phyloP scores from a whole-genome alignment of 1,140 invertebrate genomes.

The Hylaeus anthracinus region DNA sequence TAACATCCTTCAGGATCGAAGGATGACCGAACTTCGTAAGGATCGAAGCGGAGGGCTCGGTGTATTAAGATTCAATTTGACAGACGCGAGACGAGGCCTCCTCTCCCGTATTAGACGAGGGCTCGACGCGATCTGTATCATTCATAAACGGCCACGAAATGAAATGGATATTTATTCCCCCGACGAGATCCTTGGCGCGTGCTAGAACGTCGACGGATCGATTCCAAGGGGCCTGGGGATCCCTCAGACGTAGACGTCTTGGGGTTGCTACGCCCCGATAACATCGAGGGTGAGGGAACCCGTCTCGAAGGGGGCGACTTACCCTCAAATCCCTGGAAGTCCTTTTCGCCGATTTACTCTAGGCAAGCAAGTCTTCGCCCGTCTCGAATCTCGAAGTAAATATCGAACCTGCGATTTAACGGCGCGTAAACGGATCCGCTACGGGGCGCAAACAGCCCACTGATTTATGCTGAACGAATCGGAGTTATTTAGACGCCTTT shows the following conservation, averaged over 20 bases:
- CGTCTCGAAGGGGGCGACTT: constrained; percentile 33
- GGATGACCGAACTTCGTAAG: no score
- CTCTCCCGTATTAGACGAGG: background rate
- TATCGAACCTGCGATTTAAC: constrained; percentile 45
- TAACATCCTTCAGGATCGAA: background rate
- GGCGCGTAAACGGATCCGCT: constrained; percentile 23
- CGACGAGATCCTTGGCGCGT: constrained; percentile 6
- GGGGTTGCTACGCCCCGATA: constrained; percentile 37
- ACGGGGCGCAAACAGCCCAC: constrained; percentile 22
- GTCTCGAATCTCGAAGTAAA: constrained; percentile 9
- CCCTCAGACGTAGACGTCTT: constrained; percentile 28
- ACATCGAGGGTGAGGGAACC: constrained; percentile 24
- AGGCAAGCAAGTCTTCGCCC: background rate
- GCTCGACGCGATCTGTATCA: constrained; percentile 34
- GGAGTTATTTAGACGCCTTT: background rate
- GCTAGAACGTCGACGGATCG: constrained; percentile 33
- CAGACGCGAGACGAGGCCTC: constrained; percentile 6
- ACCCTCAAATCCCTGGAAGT: background rate
- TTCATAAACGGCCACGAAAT: constrained; percentile 33
- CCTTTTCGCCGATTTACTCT: constrained; percentile 10
- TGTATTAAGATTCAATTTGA: constrained; percentile 61
- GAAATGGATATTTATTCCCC: constrained; percentile 46
- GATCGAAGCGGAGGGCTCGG: background rate
- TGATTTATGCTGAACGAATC: constrained; percentile 8
- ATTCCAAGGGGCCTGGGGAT: constrained; percentile 25